A percentile compares a stretch with the other conserved stretches of the same genome.
phyloP scores from a whole-genome alignment of 2,113 vertebrate species.

The Nothoprocta perdicaria region DNA sequence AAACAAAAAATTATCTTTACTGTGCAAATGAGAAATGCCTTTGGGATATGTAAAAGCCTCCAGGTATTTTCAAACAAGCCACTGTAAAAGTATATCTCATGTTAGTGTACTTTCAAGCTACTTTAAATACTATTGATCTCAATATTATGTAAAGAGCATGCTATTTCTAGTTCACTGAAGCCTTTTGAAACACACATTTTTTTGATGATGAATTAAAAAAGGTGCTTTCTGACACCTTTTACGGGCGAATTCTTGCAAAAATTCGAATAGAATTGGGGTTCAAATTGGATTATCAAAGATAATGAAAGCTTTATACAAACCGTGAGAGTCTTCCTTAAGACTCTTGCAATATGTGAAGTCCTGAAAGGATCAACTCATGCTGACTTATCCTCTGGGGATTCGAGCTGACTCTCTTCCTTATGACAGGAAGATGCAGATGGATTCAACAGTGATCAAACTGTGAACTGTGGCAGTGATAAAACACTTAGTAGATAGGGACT shows the following conservation, averaged over 20 bases:
- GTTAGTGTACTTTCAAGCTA: conserved; percentile 68
- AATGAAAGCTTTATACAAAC: neutral
- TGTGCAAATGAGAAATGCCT: conserved; percentile 80
- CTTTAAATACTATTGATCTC: conserved; percentile 81
- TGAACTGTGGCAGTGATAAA: neutral
- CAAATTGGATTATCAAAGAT: neutral
- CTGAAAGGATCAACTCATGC: neutral
- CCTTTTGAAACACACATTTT: conserved; percentile 38
- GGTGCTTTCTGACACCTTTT: conserved; percentile 5
- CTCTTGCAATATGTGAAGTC: neutral
- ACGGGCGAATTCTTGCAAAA: neutral
- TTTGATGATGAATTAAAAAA: conserved; percentile 13
- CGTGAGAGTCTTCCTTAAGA: neutral
- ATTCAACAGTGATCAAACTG: neutral
- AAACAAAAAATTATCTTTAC: conserved; percentile 79
- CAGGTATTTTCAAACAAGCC: conserved; percentile 75
- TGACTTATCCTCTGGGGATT: neutral
- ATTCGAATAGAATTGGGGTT: neutral
- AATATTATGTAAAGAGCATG: conserved; percentile 70
- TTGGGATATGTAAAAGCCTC: conserved; percentile 76
- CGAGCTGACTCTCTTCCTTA: neutral
- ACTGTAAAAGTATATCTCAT: conserved; percentile 67
- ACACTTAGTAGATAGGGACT: neutral
- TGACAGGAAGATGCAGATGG: neutral
- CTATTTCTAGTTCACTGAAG: conserved; percentile 66